Base-by-base conservation (phyloP, 2,888 invertebrate genomes). In the Lydus trimaculatus region DNA sequence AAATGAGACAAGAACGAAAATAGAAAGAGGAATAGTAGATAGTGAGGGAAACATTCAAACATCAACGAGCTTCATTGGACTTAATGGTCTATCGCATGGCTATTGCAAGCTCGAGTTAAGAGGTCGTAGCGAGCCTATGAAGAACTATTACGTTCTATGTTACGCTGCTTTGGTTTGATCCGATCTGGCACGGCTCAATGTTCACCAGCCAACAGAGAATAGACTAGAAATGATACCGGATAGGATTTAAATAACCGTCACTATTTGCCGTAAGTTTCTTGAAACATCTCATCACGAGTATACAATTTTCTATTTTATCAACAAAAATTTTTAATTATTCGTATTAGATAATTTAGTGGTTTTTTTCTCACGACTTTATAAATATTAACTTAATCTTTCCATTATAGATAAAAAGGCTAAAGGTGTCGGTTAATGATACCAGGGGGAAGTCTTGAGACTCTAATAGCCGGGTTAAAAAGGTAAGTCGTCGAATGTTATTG, bases 31-130 rank as follows among this genome's bases (percentile, higher is more conserved):
- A 61, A 61, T 20, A 63, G 61, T 15, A 43, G 61, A n/a, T 33
- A 61, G 15, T 64, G 25, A 31, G 39, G 65, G 62, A 58, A 52
- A 59, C 62, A 60, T 60, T 60, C 58, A 36, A 58, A 72, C 73
- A 76, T 76, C 76, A 76, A 72, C 72, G 69, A 72, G 77, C 79
- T 78, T 80, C 80, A 80, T 80, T 79, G 80, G 78, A 76, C 78
- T 80, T 80, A 81, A 80, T 81, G 76, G 81, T 73, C 79, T 76
- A 81, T 81, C 76, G 79, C 76, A 76, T 74, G 77, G 78, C 81
- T 79, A 79, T 81, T 79, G 75, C 78, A 75, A 76, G 79, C 80
- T 80, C 78, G 70, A 81, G 77, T 81, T 81, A 81, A 81, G 81
- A 79, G 81, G 79, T 78, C 82, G 78, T 81, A 76, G 79, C 74